Percentiles rank a stretch among this genome's conserved stretches.
Evolutionary conservation across 2,888 invertebrate genomes (phyloP).

Genomic region (Sesia bembeciformis): DNA sequence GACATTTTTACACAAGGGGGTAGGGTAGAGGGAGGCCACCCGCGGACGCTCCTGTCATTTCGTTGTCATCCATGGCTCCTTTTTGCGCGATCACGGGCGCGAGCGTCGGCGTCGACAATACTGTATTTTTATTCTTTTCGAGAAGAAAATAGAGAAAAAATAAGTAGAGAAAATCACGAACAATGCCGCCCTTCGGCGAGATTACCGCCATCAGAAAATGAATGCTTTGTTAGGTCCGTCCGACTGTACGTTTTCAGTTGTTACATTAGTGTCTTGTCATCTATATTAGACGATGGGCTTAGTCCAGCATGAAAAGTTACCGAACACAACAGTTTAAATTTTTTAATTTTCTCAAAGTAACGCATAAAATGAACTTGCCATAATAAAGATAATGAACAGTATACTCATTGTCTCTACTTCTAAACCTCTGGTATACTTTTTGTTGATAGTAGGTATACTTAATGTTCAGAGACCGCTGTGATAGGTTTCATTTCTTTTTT

Average conservation of each 20-base stretch:
- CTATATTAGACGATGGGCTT: slow-evolving; percentile 46
- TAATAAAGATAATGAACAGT: too few relatives aligned
- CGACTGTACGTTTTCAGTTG: slow-evolving; percentile 62
- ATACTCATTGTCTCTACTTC: too few relatives aligned
- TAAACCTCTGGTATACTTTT: too few relatives aligned
- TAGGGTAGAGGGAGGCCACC: slow-evolving; percentile 37
- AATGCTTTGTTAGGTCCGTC: slow-evolving; percentile 67
- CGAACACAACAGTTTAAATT: slow-evolving; percentile 34
- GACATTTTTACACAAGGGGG: slow-evolving; percentile 59
- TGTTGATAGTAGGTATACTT: too few relatives aligned
- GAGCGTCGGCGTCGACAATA: slow-evolving; percentile 66
- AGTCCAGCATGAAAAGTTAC: slow-evolving; percentile 43
- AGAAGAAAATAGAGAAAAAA: slow-evolving; percentile 55
- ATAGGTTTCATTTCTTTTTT: too few relatives aligned
- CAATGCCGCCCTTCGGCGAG: slow-evolving; percentile 70
- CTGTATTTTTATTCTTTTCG: slow-evolving; percentile 68
- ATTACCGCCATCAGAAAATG: slow-evolving; percentile 73
- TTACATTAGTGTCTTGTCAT: slow-evolving; percentile 67
- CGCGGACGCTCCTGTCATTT: slow-evolving; percentile 65
- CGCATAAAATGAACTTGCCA: neutral
- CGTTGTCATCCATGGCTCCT: slow-evolving; percentile 68
- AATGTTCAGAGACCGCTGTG: too few relatives aligned
- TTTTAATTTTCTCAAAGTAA: slow-evolving; percentile 14
- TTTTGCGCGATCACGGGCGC: slow-evolving; percentile 62
- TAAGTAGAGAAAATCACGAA: slow-evolving; percentile 63